phyloP scores from a whole-genome alignment of 2,113 vertebrate genomes.

The Xenopus laevis region DNA sequence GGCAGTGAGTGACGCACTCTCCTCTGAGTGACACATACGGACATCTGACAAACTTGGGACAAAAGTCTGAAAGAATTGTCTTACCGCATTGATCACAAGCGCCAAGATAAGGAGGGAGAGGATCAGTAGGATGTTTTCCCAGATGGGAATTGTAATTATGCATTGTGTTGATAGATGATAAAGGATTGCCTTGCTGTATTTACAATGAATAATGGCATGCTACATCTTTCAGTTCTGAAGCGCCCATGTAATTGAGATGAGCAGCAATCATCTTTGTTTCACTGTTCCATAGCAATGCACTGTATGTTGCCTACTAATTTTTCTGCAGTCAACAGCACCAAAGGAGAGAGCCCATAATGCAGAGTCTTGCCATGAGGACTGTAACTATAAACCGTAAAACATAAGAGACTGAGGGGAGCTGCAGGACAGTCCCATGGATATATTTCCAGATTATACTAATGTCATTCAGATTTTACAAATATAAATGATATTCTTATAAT shows the following conservation, averaged over 20 bases:
- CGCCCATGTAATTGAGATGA: conserved; percentile 9
- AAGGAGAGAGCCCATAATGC: neutral
- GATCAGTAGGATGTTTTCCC: conserved; percentile 36
- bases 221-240: conserved; percentile 19
- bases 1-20: conserved; percentile 11
- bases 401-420: too few species aligned
- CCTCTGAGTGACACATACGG: conserved; percentile 11
- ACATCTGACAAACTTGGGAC: conserved; percentile 39
- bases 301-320: conserved; percentile 33
- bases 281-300: conserved; percentile 11
- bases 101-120: conserved; percentile 36
- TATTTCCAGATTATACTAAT: too few species aligned
- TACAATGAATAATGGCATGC: conserved; percentile 40
- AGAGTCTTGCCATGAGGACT: too few species aligned
- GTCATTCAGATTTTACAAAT: too few species aligned
- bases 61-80: conserved; percentile 41
- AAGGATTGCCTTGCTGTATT: conserved; percentile 40
- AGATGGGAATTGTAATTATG: conserved; percentile 43
- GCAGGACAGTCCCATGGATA: too few species aligned
- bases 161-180: conserved; percentile 43
- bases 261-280: conserved; percentile 11
- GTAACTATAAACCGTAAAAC: too few species aligned
- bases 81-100: conserved; percentile 36
- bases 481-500: too few species aligned
- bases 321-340: conserved; percentile 26